A percentile compares a stretch with the other conserved stretches of the same genome.
These are phyloP conservation scores for Idaea straminata DNA, from an alignment of 2,888 invertebrate species.

Conservation along the genomic window DNA sequence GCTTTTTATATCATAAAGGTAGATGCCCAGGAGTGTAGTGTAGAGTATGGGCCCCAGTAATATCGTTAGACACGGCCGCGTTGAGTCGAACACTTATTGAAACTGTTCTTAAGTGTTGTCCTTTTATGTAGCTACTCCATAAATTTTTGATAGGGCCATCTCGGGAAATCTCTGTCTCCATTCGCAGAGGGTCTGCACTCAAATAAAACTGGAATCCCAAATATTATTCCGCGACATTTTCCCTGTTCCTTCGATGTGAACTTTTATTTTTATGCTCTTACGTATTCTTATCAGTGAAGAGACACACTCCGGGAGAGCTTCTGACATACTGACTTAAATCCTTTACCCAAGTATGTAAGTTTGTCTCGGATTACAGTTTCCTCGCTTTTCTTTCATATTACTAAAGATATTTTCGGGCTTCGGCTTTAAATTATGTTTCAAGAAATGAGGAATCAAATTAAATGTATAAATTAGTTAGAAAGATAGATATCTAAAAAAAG, in stretches of 20 bases:
- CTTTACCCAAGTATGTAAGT: constrained; percentile 59
- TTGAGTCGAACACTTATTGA: constrained; percentile 74
- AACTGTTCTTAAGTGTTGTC: constrained; percentile 78
- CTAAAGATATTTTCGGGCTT: constrained; percentile 30
- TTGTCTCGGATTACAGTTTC: constrained; percentile 55
- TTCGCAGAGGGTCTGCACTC: constrained; percentile 77
- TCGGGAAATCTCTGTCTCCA: constrained; percentile 79
- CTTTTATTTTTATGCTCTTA: constrained; percentile 79
- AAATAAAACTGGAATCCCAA: constrained; percentile 79
- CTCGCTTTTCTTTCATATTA: constrained; percentile 42
- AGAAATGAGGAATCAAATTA: not conserved
- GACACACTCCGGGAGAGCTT: constrained; percentile 72
- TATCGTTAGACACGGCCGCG: constrained; percentile 49
- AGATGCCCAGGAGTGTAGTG: constrained; percentile 22
- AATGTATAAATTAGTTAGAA: not conserved
- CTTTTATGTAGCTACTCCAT: constrained; percentile 79
- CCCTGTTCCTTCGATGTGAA: constrained; percentile 76
- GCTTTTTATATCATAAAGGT: constrained; percentile 14
- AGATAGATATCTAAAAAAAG: too few relatives aligned
- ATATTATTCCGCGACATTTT: constrained; percentile 78
- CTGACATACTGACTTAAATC: constrained; percentile 74
- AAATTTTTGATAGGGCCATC: constrained; percentile 80
- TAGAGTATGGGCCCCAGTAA: constrained; percentile 23
- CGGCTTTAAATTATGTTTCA: not conserved
- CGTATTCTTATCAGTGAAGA: constrained; percentile 76